These are phyloP conservation scores for Furcifer pardalis DNA, from an alignment of 2,797 vertebrate species.

Conservation along the genomic window DNA sequence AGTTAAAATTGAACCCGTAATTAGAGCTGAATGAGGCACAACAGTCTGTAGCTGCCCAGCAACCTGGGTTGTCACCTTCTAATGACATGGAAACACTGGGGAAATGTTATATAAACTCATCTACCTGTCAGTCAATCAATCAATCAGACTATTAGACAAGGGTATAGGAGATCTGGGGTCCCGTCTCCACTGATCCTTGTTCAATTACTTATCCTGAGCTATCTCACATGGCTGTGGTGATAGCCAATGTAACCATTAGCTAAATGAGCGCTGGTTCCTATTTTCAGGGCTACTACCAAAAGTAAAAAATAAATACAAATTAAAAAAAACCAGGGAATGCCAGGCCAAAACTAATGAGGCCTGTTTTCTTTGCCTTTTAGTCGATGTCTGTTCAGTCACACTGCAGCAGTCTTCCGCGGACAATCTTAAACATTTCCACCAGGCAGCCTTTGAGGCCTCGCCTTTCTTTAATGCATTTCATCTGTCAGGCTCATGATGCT, in stretches of 20 bases:
- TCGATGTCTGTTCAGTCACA: background rate
- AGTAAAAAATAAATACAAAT: too few species aligned
- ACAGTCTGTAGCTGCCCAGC: too few species aligned
- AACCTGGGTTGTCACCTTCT: too few species aligned
- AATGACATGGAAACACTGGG: too few species aligned
- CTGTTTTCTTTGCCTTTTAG: background rate
- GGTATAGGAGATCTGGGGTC: too few species aligned
- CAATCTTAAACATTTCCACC: background rate
- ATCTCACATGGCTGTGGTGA: background rate
- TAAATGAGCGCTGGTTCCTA: background rate
- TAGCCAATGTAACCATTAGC: background rate
- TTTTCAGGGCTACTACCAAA: background rate
- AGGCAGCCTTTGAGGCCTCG: rapidly evolving
- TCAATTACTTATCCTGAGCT: too few species aligned
- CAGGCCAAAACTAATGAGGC: background rate
- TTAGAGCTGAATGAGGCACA: too few species aligned
- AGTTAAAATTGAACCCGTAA: too few species aligned
- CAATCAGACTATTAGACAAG: too few species aligned
- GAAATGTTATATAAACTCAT: too few species aligned
- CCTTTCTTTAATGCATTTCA: constrained; percentile 18
- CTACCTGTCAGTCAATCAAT: too few species aligned
- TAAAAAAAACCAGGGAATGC: background rate
- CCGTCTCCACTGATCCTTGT: too few species aligned
- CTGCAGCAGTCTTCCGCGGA: background rate
- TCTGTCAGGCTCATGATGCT: background rate